These are phyloP conservation scores for Yponomeuta malinellus DNA, from an alignment of 2,888 invertebrate species.

Conservation along the genomic window DNA sequence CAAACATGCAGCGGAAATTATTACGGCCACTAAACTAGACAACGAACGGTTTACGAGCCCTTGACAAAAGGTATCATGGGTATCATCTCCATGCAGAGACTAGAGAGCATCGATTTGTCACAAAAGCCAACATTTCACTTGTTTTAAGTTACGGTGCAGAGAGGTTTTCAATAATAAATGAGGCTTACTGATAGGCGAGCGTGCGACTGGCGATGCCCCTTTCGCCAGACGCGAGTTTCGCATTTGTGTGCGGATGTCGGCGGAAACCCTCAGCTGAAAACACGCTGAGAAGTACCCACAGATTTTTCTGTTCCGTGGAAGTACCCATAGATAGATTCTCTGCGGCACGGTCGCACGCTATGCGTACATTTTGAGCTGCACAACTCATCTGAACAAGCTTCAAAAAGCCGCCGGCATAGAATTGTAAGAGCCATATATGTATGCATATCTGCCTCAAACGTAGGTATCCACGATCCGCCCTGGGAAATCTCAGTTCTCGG, in stretches of 20 bases:
- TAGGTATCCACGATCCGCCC: no score
- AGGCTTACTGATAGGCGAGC: conserved; percentile 53
- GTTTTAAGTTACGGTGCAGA: conserved; percentile 44
- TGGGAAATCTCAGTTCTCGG: conserved; percentile 18
- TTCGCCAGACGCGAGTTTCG: neutral
- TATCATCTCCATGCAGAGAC: neutral
- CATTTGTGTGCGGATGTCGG: no score
- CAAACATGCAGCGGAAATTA: neutral
- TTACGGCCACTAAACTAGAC: neutral
- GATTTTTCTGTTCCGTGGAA: no score
- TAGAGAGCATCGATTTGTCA: conserved; percentile 35
- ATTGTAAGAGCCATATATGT: no score
- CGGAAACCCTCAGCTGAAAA: no score
- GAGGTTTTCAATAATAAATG: conserved; percentile 65
- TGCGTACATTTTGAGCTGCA: no score
- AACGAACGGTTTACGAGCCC: conserved; percentile 4
- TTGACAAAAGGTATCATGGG: conserved; percentile 6
- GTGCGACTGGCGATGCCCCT: neutral
- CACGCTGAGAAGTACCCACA: no score
- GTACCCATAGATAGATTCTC: no score
- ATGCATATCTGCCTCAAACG: no score
- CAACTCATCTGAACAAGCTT: no score
- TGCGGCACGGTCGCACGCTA: no score
- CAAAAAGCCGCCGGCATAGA: no score
- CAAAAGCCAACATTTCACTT: conserved; percentile 37